These are phyloP conservation scores for Sinocyclocheilus anshuiensis DNA, from an alignment of 2,113 vertebrate genomes.

Conservation along the genomic window DNA sequence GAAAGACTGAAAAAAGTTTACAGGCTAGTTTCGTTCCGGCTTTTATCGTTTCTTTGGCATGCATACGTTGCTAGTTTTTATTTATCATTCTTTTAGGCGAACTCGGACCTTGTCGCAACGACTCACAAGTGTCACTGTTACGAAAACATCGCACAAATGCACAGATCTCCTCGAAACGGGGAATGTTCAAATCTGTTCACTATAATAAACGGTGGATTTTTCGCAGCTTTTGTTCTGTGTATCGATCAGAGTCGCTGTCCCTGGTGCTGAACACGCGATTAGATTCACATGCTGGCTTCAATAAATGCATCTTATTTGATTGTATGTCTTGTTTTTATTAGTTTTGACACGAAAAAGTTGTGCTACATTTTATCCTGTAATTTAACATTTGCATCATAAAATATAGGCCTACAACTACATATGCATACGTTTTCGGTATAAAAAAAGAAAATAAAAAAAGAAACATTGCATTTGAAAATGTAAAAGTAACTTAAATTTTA, in stretches of 20 bases:
- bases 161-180: constrained; percentile 77
- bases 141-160: constrained; percentile 81
- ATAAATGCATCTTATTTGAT: too few species aligned
- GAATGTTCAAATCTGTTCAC: constrained; percentile 86
- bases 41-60: constrained; percentile 77
- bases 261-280: constrained; percentile 63
- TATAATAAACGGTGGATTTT: constrained; percentile 89
- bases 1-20: constrained; percentile 61
- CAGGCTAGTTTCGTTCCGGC: constrained; percentile 59
- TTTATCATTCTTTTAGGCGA: constrained; percentile 64
- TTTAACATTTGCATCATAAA: not conserved
- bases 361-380: not conserved
- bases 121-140: constrained; percentile 82
- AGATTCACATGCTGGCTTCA: not conserved
- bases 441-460: too few species aligned
- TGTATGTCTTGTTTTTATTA: too few species aligned
- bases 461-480: too few species aligned
- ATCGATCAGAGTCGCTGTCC: constrained; percentile 67
- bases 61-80: constrained; percentile 71
- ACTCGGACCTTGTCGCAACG: constrained; percentile 69
- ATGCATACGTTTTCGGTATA: too few species aligned
- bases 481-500: not conserved
- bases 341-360: not conserved
- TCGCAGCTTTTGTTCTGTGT: constrained; percentile 74
- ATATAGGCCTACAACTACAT: not conserved